These are phyloP conservation scores for Channallabes apus DNA, from an alignment of 2,797 vertebrate genomes.

Conservation along the genomic window DNA sequence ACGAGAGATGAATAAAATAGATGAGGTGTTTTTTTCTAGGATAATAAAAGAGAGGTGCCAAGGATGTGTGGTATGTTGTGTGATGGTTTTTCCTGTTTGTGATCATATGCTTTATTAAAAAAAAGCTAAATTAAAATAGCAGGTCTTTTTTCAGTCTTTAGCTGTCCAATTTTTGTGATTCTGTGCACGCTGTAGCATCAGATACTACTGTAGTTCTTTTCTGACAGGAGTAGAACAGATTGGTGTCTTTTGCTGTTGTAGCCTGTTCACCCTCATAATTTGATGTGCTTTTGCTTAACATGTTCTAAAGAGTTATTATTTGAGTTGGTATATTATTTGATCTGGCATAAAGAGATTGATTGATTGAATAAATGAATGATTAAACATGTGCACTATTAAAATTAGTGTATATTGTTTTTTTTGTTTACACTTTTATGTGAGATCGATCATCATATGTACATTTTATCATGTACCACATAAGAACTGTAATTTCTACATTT, in stretches of 20 bases:
- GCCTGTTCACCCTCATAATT: background rate
- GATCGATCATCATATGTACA: background rate
- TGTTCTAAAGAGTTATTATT: background rate
- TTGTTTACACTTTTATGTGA: slow-evolving; percentile 19
- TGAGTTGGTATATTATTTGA: no score
- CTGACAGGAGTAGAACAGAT: background rate
- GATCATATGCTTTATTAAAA: background rate
- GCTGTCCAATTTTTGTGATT: background rate
- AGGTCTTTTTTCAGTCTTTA: background rate
- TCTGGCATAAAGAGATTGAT: background rate
- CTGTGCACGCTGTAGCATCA: background rate
- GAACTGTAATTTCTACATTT: slow-evolving; percentile 24
- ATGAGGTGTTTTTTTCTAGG: slow-evolving; percentile 40
- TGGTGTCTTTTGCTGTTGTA: background rate
- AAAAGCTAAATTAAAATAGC: background rate
- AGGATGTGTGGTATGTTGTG: background rate
- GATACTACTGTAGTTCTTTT: background rate
- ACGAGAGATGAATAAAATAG: slow-evolving; percentile 23
- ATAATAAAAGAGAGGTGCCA: slow-evolving; percentile 17
- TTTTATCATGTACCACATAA: slow-evolving; percentile 7
- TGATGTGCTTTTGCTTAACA: background rate
- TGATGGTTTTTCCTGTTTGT: background rate
- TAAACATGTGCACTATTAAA: background rate
- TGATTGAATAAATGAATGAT: background rate
- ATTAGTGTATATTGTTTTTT: background rate